phyloP scores from a whole-genome alignment of 2,113 vertebrate genomes.

The Jaculus jaculus region DNA sequence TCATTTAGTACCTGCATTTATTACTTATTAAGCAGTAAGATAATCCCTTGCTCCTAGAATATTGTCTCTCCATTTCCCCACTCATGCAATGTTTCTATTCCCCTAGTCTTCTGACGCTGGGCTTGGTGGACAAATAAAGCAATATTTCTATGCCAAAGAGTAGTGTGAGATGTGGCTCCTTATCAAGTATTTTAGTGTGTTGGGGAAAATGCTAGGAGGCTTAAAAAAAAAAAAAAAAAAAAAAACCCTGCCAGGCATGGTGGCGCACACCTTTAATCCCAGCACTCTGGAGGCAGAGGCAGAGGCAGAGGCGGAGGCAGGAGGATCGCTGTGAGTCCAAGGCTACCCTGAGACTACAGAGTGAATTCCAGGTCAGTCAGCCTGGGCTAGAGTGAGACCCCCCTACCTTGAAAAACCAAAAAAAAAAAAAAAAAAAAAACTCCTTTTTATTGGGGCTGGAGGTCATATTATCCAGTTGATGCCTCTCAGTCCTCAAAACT shows the following conservation, averaged over 20 bases:
- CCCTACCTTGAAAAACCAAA: too few species aligned
- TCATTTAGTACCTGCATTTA: background rate
- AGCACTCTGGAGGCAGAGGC: too few species aligned
- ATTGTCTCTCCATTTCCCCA: background rate
- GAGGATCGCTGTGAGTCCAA: too few species aligned
- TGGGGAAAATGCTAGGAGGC: background rate
- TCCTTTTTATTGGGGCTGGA: too few species aligned
- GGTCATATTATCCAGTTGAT: background rate
- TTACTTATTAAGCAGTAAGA: background rate
- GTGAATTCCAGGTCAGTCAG: too few species aligned
- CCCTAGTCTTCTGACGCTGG: background rate
- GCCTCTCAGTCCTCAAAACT: background rate
- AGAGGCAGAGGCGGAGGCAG: too few species aligned
- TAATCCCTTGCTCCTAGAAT: background rate
- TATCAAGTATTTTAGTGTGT: background rate
- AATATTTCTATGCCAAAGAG: background rate
- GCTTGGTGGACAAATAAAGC: background rate
- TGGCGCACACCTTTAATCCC: too few species aligned
- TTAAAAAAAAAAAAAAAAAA: too few species aligned
- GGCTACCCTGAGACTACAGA: too few species aligned
- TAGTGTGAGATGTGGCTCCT: background rate
- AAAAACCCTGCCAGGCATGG: too few species aligned
- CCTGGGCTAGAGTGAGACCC: too few species aligned
- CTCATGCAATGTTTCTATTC: background rate
- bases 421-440: too few species aligned